Evolutionary conservation across 2,888 invertebrate species (phyloP), one percentile per base, ranked within the genome.

Genomic region (Hydrotaea cyrtoneurina): DNA sequence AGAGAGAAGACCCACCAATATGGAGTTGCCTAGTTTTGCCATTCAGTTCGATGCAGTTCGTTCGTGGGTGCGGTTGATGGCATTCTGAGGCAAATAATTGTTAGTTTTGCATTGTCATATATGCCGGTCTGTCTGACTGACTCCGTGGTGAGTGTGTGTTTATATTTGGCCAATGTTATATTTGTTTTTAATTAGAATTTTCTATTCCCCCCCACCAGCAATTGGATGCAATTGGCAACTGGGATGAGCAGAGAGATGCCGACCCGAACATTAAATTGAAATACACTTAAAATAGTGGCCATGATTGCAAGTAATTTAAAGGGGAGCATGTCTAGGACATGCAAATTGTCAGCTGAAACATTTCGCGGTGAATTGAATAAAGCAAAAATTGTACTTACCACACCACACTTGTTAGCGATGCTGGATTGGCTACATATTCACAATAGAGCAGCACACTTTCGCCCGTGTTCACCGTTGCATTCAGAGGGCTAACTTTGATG

Each of bases 401-500:
- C 88, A 94, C 94, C 72, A 97, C 96, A 86, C 94, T 94, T 69
- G 93, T 94, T 43, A 98, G 93, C 11, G 96, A 94, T 26, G 96
- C 95, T 0, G 98, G 98, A 93, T 98, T 98, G 79, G 98, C 96
- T 86, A 96, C 95, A 91, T 97, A 97, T 88, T 95, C 94, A 92
- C 98, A 98, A 86, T 95, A 94, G 74, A 98, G 94, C 53, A 96
- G 93, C 64, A 96, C 94, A 87, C 95, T 95, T 46, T 94, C 94
- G 15, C 95, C 95, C 92, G 97, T 98, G 88, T 96, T 96, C 5
- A 96, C 95, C 0, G 96, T 96, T 86, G 96, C 94, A 90, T 96
- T 96, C 39, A 94, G 94, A 0, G 97, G 96, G 72, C 93, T 94
- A 76, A 97, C 95, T 79, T 93, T 94, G 3, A 98, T 96, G 80